phyloP scores from a whole-genome alignment of 2,797 vertebrate genomes.

The Sebastes matsubarae region DNA sequence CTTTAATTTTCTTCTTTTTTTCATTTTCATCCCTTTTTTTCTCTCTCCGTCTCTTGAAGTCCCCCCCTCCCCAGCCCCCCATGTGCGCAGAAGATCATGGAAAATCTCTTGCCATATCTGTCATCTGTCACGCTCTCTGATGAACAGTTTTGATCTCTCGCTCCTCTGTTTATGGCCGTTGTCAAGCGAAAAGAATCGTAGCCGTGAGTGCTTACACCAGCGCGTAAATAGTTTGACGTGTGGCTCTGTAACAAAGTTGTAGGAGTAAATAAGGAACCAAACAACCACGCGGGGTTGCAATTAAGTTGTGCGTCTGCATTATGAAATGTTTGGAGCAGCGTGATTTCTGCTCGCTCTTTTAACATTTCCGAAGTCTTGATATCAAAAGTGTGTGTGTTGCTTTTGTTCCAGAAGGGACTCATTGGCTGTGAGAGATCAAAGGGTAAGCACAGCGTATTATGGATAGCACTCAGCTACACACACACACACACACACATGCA shows the following conservation, averaged over 20 bases:
- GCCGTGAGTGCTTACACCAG: slow-evolving; percentile 85
- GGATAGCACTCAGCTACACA: slow-evolving; percentile 35
- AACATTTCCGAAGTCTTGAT: slow-evolving; percentile 57
- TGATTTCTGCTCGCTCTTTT: slow-evolving; percentile 67
- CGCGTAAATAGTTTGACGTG: slow-evolving; percentile 86
- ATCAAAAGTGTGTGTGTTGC: slow-evolving; percentile 63
- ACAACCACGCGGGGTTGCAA: slow-evolving; percentile 74
- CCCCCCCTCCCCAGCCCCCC: not conserved
- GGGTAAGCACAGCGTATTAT: slow-evolving; percentile 46
- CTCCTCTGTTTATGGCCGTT: slow-evolving; percentile 81
- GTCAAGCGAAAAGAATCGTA: slow-evolving; percentile 79
- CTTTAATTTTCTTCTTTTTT: slow-evolving; percentile 43
- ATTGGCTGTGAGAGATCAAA: slow-evolving; percentile 56
- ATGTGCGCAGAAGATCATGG: slow-evolving; percentile 68
- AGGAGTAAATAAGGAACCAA: slow-evolving; percentile 83
- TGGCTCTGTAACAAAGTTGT: slow-evolving; percentile 82
- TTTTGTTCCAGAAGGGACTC: slow-evolving; percentile 46
- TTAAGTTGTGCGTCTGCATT: slow-evolving; percentile 76
- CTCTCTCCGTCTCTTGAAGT: slow-evolving; percentile 36
- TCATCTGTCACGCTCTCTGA: slow-evolving; percentile 82
- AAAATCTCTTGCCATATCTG: slow-evolving; percentile 81
- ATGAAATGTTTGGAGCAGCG: slow-evolving; percentile 74
- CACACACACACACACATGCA: slow-evolving; percentile 8
- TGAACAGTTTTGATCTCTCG: slow-evolving; percentile 82
- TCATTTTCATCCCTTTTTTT: slow-evolving; percentile 7